Evolutionary conservation across 1,140 invertebrate species (phyloP).

Genomic region (Anastrepha obliqua): DNA sequence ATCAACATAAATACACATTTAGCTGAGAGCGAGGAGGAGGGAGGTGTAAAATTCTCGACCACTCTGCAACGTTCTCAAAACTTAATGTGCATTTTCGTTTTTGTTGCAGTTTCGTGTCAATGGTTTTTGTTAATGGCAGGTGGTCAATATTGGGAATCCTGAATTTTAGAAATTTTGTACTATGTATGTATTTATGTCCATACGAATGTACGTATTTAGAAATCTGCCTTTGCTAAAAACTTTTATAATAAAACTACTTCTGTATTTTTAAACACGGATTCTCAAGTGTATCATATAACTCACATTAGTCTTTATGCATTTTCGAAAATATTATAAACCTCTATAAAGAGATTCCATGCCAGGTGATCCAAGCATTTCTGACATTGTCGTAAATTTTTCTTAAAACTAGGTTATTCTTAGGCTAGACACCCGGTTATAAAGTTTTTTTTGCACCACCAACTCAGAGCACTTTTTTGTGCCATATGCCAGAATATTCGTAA

Average conservation of each 20-base stretch:
- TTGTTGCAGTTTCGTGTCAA: constrained; percentile 36
- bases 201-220: not conserved
- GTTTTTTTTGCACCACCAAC: too few relatives aligned
- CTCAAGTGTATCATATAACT: not conserved
- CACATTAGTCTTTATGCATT: not conserved
- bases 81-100: constrained; percentile 2
- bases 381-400: too few relatives aligned
- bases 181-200: not conserved
- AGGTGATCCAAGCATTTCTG: too few relatives aligned
- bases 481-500: too few relatives aligned
- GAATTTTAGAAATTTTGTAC: constrained; percentile 13
- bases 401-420: too few relatives aligned
- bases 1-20: not conserved
- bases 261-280: too few relatives aligned
- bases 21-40: not conserved
- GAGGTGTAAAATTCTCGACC: not conserved
- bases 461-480: too few relatives aligned
- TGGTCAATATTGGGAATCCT: not conserved
- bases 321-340: not conserved
- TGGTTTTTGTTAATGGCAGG: constrained; percentile 41
- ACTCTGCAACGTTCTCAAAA: not conserved
- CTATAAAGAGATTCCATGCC: too few relatives aligned
- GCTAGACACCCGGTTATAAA: too few relatives aligned
- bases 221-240: not conserved
- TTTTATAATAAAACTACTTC: too few relatives aligned